These are phyloP conservation scores for Aphaenogaster floridana DNA, from an alignment of 1,140 invertebrate species.

Conservation along the genomic window DNA sequence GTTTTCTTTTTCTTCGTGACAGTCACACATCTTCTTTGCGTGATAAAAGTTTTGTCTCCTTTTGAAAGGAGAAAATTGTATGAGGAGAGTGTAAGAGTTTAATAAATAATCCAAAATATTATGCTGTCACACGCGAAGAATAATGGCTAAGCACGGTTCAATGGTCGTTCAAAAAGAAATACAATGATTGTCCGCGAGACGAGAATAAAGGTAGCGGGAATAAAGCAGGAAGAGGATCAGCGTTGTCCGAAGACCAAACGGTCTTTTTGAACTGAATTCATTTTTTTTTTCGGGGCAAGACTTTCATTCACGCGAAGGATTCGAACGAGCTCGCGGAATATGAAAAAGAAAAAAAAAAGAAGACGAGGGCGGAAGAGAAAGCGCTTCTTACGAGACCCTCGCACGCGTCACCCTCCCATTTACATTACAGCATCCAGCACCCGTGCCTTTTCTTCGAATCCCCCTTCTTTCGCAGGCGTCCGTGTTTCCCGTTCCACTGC, in stretches of 20 bases:
- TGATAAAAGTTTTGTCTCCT: background rate
- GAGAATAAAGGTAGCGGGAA: conserved; percentile 9
- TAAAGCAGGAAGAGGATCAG: conserved; percentile 38
- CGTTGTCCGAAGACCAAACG: conserved; percentile 58
- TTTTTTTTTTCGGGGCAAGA: conserved; percentile 63
- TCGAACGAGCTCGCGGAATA: conserved; percentile 57
- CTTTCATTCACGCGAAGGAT: conserved; percentile 69
- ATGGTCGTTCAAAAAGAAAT: conserved; percentile 50
- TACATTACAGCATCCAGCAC: conserved; percentile 70
- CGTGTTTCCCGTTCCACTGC: conserved; percentile 23
- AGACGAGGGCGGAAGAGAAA: conserved; percentile 36
- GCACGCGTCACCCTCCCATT: conserved; percentile 69
- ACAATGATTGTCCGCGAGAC: conserved; percentile 17
- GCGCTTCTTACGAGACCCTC: conserved; percentile 67
- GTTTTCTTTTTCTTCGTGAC: background rate
- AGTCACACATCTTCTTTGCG: background rate
- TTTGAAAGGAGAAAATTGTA: conserved; percentile 11
- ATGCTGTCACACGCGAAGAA: conserved; percentile 63
- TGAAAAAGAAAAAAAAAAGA: conserved; percentile 46
- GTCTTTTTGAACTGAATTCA: conserved; percentile 67
- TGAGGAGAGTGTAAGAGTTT: conserved; percentile 13
- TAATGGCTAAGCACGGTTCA: conserved; percentile 43
- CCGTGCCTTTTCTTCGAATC: conserved; percentile 54
- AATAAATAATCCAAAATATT: conserved; percentile 71
- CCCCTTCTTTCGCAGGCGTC: conserved; percentile 49